Evolutionary conservation across 2,797 vertebrate genomes (phyloP).

Genomic region (Myotis findleyi): DNA sequence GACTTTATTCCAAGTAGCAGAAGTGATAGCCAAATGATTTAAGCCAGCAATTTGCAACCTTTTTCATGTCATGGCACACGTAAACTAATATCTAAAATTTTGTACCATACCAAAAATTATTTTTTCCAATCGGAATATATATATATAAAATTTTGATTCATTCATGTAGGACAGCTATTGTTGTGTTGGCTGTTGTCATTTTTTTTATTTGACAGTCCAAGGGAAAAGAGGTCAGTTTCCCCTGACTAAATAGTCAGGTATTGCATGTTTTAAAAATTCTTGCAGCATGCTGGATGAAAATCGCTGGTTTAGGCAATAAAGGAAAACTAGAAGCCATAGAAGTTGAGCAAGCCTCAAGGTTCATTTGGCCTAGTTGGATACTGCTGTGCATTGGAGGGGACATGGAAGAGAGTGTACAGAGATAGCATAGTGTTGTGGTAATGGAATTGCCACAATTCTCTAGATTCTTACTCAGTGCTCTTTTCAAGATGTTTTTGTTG

Average conservation of each 20-base stretch:
- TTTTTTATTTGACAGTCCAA: not conserved
- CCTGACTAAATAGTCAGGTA: not conserved
- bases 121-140: not conserved
- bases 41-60: not conserved
- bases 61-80: not conserved
- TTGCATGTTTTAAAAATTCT: not conserved
- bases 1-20: not conserved
- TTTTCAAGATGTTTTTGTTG: slow-evolving; percentile 18
- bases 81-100: not conserved
- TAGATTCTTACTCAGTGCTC: not conserved
- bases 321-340: not conserved
- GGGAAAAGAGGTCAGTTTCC: not conserved
- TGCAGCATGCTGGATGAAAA: not conserved
- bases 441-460: not conserved
- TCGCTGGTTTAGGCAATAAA: not conserved
- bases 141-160: not conserved
- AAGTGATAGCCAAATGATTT: not conserved
- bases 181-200: not conserved
- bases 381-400: not conserved
- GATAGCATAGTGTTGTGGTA: not conserved
- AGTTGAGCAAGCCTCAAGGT: not conserved
- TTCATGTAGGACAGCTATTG: not conserved
- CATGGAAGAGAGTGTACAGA: not conserved
- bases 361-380: not conserved
- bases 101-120: not conserved